These are phyloP conservation scores for Montipora sp. DNA, from an alignment of 64 coral and sea anemone species.

Conservation along the genomic window DNA sequence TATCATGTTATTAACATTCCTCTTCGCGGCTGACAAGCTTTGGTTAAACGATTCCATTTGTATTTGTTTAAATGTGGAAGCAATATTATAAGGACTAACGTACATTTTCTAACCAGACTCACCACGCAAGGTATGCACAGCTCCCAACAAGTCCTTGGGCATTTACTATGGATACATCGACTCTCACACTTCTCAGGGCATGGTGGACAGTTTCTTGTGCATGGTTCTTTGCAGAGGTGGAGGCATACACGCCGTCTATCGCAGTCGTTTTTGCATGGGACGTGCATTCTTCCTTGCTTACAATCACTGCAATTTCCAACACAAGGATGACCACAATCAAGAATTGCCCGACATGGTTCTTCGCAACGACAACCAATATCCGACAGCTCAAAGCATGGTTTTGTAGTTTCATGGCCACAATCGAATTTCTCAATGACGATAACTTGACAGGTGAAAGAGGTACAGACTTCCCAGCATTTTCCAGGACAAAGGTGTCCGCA, in stretches of 20 bases:
- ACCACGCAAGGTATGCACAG: slow-evolving; percentile 50
- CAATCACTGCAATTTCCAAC: slow-evolving; percentile 45
- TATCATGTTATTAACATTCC: no score
- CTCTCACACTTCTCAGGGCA: slow-evolving; percentile 63
- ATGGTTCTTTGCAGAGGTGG: slow-evolving; percentile 65
- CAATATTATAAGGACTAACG: not conserved
- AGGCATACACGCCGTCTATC: slow-evolving; percentile 47
- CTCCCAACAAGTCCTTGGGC: slow-evolving; percentile 42
- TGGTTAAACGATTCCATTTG: no score
- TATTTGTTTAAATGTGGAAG: not conserved
- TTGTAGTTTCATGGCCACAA: slow-evolving; percentile 54
- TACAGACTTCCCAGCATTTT: slow-evolving; percentile 40
- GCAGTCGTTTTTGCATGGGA: slow-evolving; percentile 46
- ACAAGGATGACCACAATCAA: slow-evolving; percentile 60
- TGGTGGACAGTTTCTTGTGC: slow-evolving; percentile 70
- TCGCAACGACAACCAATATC: slow-evolving; percentile 11
- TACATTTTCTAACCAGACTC: not conserved
- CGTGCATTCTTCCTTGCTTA: slow-evolving; percentile 66
- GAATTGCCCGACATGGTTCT: slow-evolving; percentile 44
- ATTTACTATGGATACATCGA: slow-evolving; percentile 62
- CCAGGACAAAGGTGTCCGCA: slow-evolving; percentile 60
- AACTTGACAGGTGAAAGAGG: slow-evolving; percentile 8
- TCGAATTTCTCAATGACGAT: slow-evolving; percentile 21
- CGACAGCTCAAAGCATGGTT: slow-evolving; percentile 48
- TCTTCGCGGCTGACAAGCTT: no score